Evolutionary conservation across 2,113 vertebrate genomes (phyloP), one percentile per base, ranked within the genome.

Genomic region (Dissostichus mawsoni): DNA sequence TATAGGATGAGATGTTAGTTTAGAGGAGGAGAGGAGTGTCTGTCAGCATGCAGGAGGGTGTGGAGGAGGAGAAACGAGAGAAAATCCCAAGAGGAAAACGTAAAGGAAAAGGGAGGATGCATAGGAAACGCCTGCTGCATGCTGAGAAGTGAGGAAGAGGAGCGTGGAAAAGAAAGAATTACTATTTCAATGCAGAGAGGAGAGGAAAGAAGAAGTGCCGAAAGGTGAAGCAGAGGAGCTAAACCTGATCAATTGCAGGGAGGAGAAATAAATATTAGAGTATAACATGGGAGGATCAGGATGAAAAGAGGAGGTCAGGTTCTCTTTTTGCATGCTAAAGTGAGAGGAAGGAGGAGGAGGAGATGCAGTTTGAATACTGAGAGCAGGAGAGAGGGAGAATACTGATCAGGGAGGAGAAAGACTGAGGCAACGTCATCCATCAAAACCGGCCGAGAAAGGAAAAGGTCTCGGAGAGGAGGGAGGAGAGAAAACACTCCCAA

Each of bases 351-450:
- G 61, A 41, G 53, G 50, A 25, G 55, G 20, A 9, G 70, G 61
- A 74, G 64, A 81, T 25, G 53, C 58, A 5, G n/a, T 5, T 13
- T 12, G 84, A 83, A 86, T 85, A 82, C 84, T 55, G 87, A 85
- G 74, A 65, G 66, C 9, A 47, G 72, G 55, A 79, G 68, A 12
- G 67, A 41, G 64, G 65, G 51, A 79, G 86, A 89, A 84, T 82
- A 89, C 84, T 82, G 86, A 89, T 83, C 62, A 85, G 77, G 74
- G 58, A 73, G 69, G 67, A 8, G 41, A 62, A 48, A 66, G 82
- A 86, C 18, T 45, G 69, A 88, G 81, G 56, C 80, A 81, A 12
- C 71, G 57, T 71, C 81, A 72, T 90, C 80, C 80, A 87, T 88
- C 88, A 88, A 45, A 81, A 41, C 56, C 41, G n/a, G 48, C 68